Conservation (phyloP, 2,888 invertebrate species). For the Chorisops tibialis region DNA sequence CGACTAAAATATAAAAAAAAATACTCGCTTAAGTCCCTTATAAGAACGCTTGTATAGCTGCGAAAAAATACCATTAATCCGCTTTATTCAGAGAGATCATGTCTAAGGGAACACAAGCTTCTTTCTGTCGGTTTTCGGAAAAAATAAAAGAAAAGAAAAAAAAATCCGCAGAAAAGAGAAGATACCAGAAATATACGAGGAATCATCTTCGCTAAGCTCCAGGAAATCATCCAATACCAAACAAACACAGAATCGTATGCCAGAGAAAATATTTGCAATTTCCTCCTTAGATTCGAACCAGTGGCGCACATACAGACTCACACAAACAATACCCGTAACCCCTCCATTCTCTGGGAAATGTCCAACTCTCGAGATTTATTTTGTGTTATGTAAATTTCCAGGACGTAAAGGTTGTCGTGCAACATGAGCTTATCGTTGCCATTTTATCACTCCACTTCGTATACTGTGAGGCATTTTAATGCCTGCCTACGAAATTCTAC, state of each 20-base stretch:
- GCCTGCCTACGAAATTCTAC: not conserved
- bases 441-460: slow-evolving; percentile 12
- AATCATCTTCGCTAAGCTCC: not conserved
- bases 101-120: not conserved
- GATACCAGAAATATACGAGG: not conserved
- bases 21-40: too few species aligned
- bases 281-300: slow-evolving; percentile 14
- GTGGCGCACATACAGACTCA: too few species aligned
- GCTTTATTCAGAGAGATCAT: not conserved
- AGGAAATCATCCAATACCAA: too few species aligned
- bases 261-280: slow-evolving; percentile 22
- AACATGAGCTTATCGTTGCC: slow-evolving; percentile 21
- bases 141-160: not conserved
- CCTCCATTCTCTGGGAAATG: not conserved
- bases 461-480: slow-evolving; percentile 1
- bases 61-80: too few species aligned
- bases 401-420: slow-evolving; percentile 20
- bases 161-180: not conserved
- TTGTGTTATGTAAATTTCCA: slow-evolving; percentile 24
- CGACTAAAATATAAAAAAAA: too few species aligned
- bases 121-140: not conserved
- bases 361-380: slow-evolving; percentile 25
- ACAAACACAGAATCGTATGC: slow-evolving; percentile 3
- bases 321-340: too few species aligned
- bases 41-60: too few species aligned